Evolutionary conservation across 1,140 invertebrate genomes (phyloP), one percentile per base, ranked within the genome.

Genomic region (Drosophila sucinea): DNA sequence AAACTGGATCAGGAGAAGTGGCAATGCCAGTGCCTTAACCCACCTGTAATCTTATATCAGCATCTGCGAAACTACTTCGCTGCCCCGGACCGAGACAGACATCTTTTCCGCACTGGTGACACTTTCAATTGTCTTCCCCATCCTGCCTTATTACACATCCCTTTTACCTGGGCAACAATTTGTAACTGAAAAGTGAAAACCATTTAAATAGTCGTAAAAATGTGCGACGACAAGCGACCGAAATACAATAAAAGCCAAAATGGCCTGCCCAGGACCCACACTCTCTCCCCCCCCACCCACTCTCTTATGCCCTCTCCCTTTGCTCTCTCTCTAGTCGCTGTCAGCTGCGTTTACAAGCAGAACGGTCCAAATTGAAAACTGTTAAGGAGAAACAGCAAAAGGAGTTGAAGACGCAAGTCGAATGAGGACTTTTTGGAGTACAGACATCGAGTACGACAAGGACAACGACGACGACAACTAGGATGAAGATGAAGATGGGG

Each of bases 201-300:
- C 83, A 87, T 87, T 87, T 82, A 87, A 87, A 87, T 74, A 74
- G 79, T 77, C 83, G 83, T 87, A 87, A 83, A 87, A 87, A 87
- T 80, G 79, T 79, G 78, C 82, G 75, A 65, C 68, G 82, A 86
- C 82, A 86, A 70, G 82, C 82, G 82, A 77, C 82, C 75, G 72
- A 72, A 86, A 85, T 81, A 85, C 75, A 85, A 85, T 86, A 84
- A 86, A 81, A 78, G 71, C 78, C 78, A 67, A 57, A 67, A 80
- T 76, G 74, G 74, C 68, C 79, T 65, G 51, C 47, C 35, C 11
- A 38, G 44, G 10, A 51, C 44, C 27, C 44, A 7, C 56, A 10
- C 30, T n/a, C 30, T 30, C 54, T 27, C 10, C 11, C 54, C 7
- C 54, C 7, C 27, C 40, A 30, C 63, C n/a, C n/a, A n/a, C n/a